Base-by-base conservation (phyloP, 1,140 invertebrate species). In the Musca domestica region DNA sequence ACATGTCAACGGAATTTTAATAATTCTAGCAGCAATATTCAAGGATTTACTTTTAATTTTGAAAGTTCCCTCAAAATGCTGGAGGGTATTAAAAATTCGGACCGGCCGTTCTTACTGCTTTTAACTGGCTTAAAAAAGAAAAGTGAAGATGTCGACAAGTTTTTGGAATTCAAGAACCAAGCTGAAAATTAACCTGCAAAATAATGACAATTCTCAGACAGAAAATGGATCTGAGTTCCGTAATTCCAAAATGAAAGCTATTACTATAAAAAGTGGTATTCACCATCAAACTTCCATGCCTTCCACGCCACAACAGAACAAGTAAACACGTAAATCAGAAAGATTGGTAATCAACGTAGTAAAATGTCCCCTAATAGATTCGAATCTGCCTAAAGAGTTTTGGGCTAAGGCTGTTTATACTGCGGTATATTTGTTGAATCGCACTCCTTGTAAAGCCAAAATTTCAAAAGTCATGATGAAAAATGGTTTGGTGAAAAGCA, bases 401-500 rank as follows among this genome's bases (percentile, higher is more conserved):
- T 86, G 84, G 84, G 81, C 79, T 5, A 83, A 86, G 76, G 82
- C 83, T 6, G 71, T 82, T 0, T 74, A 74, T 41, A 83, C 77
- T 22, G 66, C 66, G 17, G 49, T 34, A 17, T 65, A 70, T 27
- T n/a, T 70, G 12, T 4, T 49, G 2, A 70, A 70, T 51, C 19
- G 54, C 12, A 74, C 66, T 66, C 58, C 67, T 76, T 64, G 41
- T 68, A 81, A 71, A 75, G 75, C 15, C 48, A 71, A 25, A 68
- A 73, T 64, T 78, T 82, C 66, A 71, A 61, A n/a, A 67, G 56
- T 30, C 68, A 66, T 15, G 46, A 69, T 22, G 71, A 74, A 67
- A 2, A 70, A 47, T 81, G 76, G 77, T 67, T 46, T 23, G 67
- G 63, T 15, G 51, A 72, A 46, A 56, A 54, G 25, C 34, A 12